Conservation (phyloP, 2,797 vertebrate genomes). For the Catharus ustulatus region DNA sequence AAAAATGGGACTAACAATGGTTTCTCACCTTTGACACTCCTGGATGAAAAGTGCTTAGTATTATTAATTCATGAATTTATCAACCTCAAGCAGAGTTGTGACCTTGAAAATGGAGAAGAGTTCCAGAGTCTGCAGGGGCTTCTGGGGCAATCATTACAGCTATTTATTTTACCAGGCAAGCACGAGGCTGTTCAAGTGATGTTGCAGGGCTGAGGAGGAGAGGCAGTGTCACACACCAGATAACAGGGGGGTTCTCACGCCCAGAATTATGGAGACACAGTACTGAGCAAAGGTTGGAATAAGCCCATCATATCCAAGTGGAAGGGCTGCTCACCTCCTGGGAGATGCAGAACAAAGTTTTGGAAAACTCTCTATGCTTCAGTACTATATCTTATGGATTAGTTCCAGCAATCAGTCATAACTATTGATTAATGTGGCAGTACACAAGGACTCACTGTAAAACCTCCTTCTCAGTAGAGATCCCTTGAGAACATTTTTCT, state of each 20-base stretch:
- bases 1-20: conserved; percentile 29
- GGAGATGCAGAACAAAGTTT: background rate
- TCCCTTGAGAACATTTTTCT: background rate
- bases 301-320: background rate
- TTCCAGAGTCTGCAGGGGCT: background rate
- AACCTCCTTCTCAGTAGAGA: background rate
- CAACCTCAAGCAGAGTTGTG: conserved; percentile 28
- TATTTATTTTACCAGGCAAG: conserved; percentile 9
- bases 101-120: conserved; percentile 45
- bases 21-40: conserved; percentile 40
- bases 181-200: rapidly evolving
- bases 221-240: background rate
- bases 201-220: background rate
- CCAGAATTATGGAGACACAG: background rate
- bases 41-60: conserved; percentile 25
- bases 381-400: background rate
- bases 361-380: background rate
- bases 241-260: rapidly evolving
- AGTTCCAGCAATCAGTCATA: background rate
- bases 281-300: background rate
- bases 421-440: background rate
- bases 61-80: conserved; percentile 58
- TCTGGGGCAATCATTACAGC: background rate
- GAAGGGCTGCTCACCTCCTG: background rate
- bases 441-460: background rate